Base-by-base conservation (phyloP, 2,113 vertebrate genomes). In the Aix galericulata region DNA sequence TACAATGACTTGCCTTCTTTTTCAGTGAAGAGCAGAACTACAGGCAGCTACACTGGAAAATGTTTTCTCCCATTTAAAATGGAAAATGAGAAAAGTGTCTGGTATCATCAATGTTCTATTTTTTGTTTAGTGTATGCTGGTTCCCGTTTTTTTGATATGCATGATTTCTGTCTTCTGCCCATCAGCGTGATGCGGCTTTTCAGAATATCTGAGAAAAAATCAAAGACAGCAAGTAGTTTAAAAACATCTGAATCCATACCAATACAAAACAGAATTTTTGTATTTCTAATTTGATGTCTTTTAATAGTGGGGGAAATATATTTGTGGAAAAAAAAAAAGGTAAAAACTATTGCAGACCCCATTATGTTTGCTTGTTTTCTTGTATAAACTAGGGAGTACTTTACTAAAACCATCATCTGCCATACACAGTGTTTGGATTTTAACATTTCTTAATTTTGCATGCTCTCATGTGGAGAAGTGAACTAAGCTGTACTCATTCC, bases 391-490 rank as follows among this genome's bases (percentile, higher is more conserved):
- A 13, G 11, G 18, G 3, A 3, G 29, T 69, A 4, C 11, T 72
- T 72, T 76, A 34, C 31, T 44, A 48, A 48, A 86, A 86, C 2
- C 0, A 36, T 16, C 9, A 2, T 22, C 4, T 50, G 9, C 25
- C 34, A 2, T 11, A 5, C 31, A 21, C 1, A 0, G 23, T 27
- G 9, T 38, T 13, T 23, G 10, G 11, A 36, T 36, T 93, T 76
- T 38, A 69, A 17, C 6, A 21, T 26, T 73, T 42, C 14, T 53
- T 63, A 34, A 17, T 31, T 83, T 63, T 36, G 17, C 21, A 32
- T 0, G 0, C 40, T 68, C 12, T 48, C 1, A 18, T 26, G 3
- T 59, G 18, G 48, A 40, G 50, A 59, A 63, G 7, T 9, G 8
- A 36, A 14, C 34, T 13, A 25, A 59, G 17, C 29, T 1, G 4